Evolutionary conservation across 2,113 vertebrate species (phyloP), one percentile per base, ranked within the genome.

Genomic region (Gallinago paraguaiae): DNA sequence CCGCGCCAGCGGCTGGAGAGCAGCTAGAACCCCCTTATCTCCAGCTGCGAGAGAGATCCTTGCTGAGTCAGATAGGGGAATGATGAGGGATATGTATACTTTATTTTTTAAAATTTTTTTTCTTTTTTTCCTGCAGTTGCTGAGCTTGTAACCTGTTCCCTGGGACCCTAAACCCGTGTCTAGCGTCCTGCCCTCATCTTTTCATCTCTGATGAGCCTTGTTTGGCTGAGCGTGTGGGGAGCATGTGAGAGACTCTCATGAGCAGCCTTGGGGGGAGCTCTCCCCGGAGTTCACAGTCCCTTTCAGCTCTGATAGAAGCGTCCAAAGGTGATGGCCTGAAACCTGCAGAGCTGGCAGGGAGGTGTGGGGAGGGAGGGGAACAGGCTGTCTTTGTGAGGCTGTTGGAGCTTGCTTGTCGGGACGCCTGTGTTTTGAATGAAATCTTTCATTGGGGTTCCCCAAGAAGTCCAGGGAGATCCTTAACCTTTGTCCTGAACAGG

Each of bases 101-200:
- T 48, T 24, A 27, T 30, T 54, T 30, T 24, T 24, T 46, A 43
- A 39, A 11, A 11, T 45, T 24, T 31, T 10, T 31, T 68, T 9
- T 53, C 10, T 39, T 63, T 25, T 80, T 27, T 20, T 35, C 37
- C 77, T 33, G 48, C 51, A n/a, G 65, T 46, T 60, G 60, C 69
- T 87, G 89, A 93, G 72, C 28, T 46, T 53, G 84, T 75, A 83
- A 92, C 86, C 82, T 56, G 53, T 54, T 80, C 23, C 31, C 60
- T 33, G 61, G 41, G 17, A 25, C 69, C 45, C 51, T 39, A 75
- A 64, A 77, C 30, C 53, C 11, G 35, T 22, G 19, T 9, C 7
- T 12, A 65, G 23, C 0, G 4, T 22, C 86, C 28, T 10, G 17
- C 24, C 63, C 77, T 70, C 57, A 53, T 5, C 11, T 7, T 6